Evolutionary conservation across 2,113 vertebrate species (phyloP).

Genomic region (Bungarus multicinctus): DNA sequence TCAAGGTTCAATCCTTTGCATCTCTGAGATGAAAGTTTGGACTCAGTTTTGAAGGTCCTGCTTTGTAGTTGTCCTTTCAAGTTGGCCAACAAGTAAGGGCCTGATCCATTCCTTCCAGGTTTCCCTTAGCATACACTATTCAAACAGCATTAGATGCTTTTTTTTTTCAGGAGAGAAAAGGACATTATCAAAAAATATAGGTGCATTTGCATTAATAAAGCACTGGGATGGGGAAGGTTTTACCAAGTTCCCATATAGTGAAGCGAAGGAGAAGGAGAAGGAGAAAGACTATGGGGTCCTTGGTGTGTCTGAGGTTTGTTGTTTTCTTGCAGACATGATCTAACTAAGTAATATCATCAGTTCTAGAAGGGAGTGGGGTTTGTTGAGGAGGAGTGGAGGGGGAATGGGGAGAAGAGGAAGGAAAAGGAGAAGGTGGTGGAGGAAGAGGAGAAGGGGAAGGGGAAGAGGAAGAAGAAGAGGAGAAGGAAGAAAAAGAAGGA

Average conservation of each 20-base stretch:
- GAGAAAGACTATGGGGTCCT: too few relatives aligned
- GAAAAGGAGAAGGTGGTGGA: too few relatives aligned
- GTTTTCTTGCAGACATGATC: too few relatives aligned
- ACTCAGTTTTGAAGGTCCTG: neutral
- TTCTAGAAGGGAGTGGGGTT: neutral
- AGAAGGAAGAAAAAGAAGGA: fast-evolving
- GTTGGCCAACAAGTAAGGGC: neutral
- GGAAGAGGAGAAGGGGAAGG: fast-evolving
- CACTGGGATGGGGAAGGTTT: neutral
- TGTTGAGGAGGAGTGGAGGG: fast-evolving
- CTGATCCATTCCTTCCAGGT: neutral
- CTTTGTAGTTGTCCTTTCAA: neutral
- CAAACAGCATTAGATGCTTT: neutral
- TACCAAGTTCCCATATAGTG: neutral
- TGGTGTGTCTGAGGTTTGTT: too few relatives aligned
- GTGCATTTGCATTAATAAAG: neutral
- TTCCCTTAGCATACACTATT: neutral
- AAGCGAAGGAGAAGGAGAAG: too few relatives aligned
- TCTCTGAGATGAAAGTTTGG: neutral
- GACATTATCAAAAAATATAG: neutral
- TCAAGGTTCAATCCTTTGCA: neutral
- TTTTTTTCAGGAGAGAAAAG: neutral
- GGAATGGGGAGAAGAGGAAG: too few relatives aligned
- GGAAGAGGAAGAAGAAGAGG: too few relatives aligned
- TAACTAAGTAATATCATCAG: too few relatives aligned